Percentiles rank a stretch among this genome's conserved stretches.
These are phyloP conservation scores for Chydorus sphaericus DNA, from an alignment of 2,888 invertebrate species.

Conservation along the genomic window DNA sequence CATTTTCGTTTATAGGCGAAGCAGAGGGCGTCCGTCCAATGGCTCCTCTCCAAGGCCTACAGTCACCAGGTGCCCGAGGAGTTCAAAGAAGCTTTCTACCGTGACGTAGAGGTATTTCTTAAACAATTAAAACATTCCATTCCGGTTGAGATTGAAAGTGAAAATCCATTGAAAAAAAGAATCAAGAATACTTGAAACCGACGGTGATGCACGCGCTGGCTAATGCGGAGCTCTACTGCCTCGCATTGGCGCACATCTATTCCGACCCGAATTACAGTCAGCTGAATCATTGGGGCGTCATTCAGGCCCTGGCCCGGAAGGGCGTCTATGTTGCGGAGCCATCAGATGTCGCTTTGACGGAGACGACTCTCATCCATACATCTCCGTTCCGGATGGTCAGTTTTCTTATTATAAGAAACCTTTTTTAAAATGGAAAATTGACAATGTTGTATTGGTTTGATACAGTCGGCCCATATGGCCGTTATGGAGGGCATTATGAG, in stretches of 20 bases:
- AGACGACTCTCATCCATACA: slow-evolving; percentile 88
- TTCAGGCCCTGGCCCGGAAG: slow-evolving; percentile 82
- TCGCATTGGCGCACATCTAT: slow-evolving; percentile 86
- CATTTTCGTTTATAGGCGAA: slow-evolving; percentile 65
- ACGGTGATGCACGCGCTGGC: slow-evolving; percentile 79
- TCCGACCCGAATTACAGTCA: slow-evolving; percentile 92
- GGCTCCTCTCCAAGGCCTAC: slow-evolving; percentile 91
- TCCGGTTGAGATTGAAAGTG: background rate
- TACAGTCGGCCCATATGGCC: slow-evolving; percentile 86
- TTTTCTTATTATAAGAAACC: too few species aligned
- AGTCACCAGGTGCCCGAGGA: slow-evolving; percentile 86
- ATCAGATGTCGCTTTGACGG: slow-evolving; percentile 75
- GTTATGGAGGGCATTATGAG: slow-evolving; percentile 91
- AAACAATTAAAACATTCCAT: background rate
- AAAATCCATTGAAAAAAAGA: slow-evolving; percentile 38
- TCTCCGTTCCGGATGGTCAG: slow-evolving; percentile 85
- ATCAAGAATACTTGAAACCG: slow-evolving; percentile 85
- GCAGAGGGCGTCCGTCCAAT: slow-evolving; percentile 87
- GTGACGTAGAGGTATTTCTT: slow-evolving; percentile 68
- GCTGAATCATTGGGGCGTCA: slow-evolving; percentile 86
- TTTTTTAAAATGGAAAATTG: too few species aligned
- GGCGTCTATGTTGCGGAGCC: slow-evolving; percentile 74
- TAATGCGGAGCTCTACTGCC: slow-evolving; percentile 86
- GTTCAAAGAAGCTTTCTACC: slow-evolving; percentile 82
- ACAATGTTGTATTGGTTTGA: slow-evolving; percentile 19